Percentiles rank a stretch among this genome's conserved stretches.
Evolutionary conservation across 1,140 invertebrate genomes (phyloP).

Genomic region (Thrips palmi): DNA sequence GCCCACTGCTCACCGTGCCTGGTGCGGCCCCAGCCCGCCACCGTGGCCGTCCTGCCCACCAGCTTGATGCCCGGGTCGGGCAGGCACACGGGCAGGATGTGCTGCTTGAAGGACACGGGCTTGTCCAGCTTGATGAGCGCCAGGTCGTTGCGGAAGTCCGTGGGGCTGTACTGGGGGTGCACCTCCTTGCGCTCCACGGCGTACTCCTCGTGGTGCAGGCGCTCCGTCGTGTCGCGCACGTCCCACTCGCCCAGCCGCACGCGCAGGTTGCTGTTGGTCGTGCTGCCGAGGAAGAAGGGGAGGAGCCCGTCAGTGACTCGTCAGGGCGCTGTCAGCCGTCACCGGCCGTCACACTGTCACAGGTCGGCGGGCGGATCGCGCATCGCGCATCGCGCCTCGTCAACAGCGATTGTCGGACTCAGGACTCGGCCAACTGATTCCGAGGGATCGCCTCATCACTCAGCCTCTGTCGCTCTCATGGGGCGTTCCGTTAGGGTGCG

Average conservation of each 20-base stretch:
- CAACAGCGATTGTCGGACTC: too few species aligned
- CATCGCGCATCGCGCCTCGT: too few species aligned
- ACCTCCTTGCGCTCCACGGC: conserved; percentile 73
- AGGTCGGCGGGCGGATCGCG: too few species aligned
- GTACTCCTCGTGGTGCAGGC: conserved; percentile 70
- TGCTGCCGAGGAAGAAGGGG: too few species aligned
- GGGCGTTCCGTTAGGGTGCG: too few species aligned
- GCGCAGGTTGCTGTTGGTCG: conserved; percentile 65
- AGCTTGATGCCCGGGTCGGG: conserved; percentile 54
- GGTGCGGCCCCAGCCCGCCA: conserved; percentile 78
- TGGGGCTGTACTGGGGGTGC: conserved; percentile 71
- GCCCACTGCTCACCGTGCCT: conserved; percentile 43
- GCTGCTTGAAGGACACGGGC: conserved; percentile 66
- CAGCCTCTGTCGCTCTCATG: too few species aligned
- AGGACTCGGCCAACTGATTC: too few species aligned
- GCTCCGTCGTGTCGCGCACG: conserved; percentile 62
- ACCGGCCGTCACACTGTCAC: too few species aligned
- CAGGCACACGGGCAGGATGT: conserved; percentile 73
- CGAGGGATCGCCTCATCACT: too few species aligned
- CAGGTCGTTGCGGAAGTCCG: conserved; percentile 78
- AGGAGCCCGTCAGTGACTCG: too few species aligned
- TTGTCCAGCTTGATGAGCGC: conserved; percentile 63
- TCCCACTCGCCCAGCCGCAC: conserved; percentile 84
- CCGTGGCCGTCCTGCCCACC: conserved; percentile 65
- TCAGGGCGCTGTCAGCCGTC: too few species aligned